Base-by-base conservation (phyloP, 2,113 vertebrate genomes). In the Carassius auratus region DNA sequence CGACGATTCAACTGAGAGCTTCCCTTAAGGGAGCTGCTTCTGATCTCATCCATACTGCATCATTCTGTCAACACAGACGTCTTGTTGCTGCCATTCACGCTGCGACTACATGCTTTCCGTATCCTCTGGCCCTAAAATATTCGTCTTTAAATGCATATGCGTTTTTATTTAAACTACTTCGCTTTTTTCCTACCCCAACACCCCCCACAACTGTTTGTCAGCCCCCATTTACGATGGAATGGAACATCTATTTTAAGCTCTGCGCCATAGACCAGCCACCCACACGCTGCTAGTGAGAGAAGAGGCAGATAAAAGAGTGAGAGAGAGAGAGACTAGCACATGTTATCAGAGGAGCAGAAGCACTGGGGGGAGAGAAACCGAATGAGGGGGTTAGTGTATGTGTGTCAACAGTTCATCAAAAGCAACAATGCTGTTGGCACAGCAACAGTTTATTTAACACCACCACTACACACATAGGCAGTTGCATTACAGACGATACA, bases 161-260 rank as follows among this genome's bases (percentile, higher is more conserved):
- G 77, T 92, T 89, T 91, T 55, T 79, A 80, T 83, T 83, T 90
- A 79, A 85, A 89, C 78, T n/a, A 2, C 75, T 85, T 83, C 82
- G 3, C 21, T n/a, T 61, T 61, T 61, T 61, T 61, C 57, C 8
- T 55, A 19, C 15, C 91, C 79, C 89, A 85, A 69, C 90, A 76
- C 87, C 91, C 92, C 83, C 38, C 33, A 77, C 57, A 81, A 85
- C 86, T 85, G 79, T 89, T 83, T 93, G 90, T 93, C 92, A 93
- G 90, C 83, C 87, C 90, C 83, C 87, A 89, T 89, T 90, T 91
- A 92, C 87, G 45, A 81, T 59, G 87, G 38, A 42, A 93, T 90
- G 84, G 84, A 93, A 93, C 90, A 91, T 94, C 92, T 95, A 95
- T 95, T 94, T 95, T 92, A 93, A 92, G 93, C 89, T 36, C 88